Base-by-base conservation (phyloP, 92 coral and sea anemone genomes). In the Zoanthus sansibaricus region DNA sequence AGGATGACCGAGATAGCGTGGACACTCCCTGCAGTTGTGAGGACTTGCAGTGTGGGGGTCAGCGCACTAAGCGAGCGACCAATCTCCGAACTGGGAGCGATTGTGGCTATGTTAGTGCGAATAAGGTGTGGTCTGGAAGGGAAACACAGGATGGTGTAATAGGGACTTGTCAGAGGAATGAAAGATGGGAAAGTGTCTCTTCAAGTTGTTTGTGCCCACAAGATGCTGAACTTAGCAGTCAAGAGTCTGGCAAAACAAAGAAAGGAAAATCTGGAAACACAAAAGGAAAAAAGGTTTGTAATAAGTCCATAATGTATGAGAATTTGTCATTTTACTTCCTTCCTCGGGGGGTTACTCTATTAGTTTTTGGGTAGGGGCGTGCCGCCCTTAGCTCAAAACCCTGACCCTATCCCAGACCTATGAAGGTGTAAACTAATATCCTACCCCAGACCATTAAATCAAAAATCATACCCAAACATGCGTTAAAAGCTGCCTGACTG, bases 21-120 rank as follows among this genome's bases (percentile, higher is more conserved):
- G 89, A 76, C 14, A 79, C 95, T 6, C 94, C 94, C 30, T 94
- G 94, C 73, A 91, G 94, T 78, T 89, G 94, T 82, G 96, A 93
- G 77, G 95, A 94, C 59, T 80, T 89, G 55, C 91, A 91, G 77
- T 91, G 94, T 25, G 16, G 55, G 55, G 55, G 42, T 42, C 89
- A 92, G 78, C 82, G 89, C 52, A 31, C 88, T 7, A 82, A 94
- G 68, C 77, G 79, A 32, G 55, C 87, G 9, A 72, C 92, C 86
- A 52, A 61, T 44, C 87, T 25, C 18, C 86, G 88, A 64, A 74
- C 91, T 42, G 89, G 75, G 62, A 94, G 98, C 6, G 93, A 89
- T 76, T 94, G 98, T 72, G 93, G 94, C 76, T 94, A 79, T 52
- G 98, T 94, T 15, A 80, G 89, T 12, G 82, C 62, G 70, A 52